Evolutionary conservation across 1,140 invertebrate species (phyloP), one percentile per base, ranked within the genome.

Genomic region (Phymastichus coffea): DNA sequence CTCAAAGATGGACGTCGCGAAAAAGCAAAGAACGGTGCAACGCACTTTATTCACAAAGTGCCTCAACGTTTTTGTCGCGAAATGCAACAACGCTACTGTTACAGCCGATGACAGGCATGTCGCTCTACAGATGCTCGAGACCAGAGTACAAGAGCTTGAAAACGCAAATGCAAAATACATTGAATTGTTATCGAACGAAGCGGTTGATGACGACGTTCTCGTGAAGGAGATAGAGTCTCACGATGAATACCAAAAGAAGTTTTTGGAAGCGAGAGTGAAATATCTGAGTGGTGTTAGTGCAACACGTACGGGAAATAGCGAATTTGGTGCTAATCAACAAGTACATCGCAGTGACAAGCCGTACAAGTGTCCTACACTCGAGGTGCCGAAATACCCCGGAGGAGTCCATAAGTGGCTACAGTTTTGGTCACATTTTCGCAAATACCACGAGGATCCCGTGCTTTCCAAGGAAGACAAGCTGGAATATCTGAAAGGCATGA

Each of bases 371-470:
- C 66, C 74, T 22, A 70, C 67, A 48, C 49, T 75, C 15, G 66
- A 75, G 56, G 25, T 74, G 2, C 57, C 51, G 46, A 72, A 70
- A 26, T 78, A 72, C 46, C 49, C 51, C 14, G 74, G 75, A 7
- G 49, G 71, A 9, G 30, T 75, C 1, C 65, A 61, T 46, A 66
- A 74, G 1, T 78, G 73, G 74, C 44, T 78, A 3, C 22, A 62
- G 7, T 79, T 76, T 56, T 77, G 75, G 74, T 43, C 63, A 9
- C 66, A 69, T 61, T 76, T 77, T 38, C 61, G 63, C 23, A 71
- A 71, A 26, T 71, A 75, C 25, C 65, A 79, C 48, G 69, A 70
- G 37, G 70, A 76, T 61, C 14, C 35, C 19, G 54, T 46, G 7
- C 49, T 77, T 1, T 51, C 60, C 25, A 57, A 52, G 1, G 55